Evolutionary conservation across 1,140 invertebrate genomes (phyloP).

Genomic region (Sarcophaga peregrina): DNA sequence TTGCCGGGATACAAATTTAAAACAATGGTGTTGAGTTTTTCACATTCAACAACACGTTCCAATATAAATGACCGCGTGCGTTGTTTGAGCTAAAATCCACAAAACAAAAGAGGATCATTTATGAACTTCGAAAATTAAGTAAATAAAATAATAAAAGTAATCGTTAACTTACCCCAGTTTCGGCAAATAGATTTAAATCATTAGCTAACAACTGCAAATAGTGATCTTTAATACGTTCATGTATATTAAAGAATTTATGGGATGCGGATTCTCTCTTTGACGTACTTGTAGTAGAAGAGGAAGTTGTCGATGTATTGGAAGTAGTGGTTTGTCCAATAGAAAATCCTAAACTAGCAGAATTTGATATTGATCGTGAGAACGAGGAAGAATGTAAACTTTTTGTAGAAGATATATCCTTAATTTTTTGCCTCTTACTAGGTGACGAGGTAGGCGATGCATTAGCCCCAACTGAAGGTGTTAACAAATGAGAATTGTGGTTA

Average conservation of each 20-base stretch:
- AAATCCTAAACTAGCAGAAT: constrained; percentile 17
- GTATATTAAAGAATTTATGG: constrained; percentile 69
- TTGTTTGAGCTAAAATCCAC: constrained; percentile 57
- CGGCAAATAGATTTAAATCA: constrained; percentile 59
- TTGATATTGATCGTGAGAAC: constrained; percentile 50
- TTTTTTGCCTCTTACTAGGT: constrained; percentile 63
- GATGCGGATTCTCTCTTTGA: constrained; percentile 39
- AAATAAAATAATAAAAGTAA: not conserved
- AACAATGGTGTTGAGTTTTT: constrained; percentile 88
- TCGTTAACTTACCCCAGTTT: constrained; percentile 60
- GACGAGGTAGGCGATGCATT: constrained; percentile 57
- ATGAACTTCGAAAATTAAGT: not conserved
- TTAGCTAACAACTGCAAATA: constrained; percentile 65
- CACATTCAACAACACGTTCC: constrained; percentile 84
- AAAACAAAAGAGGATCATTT: not conserved
- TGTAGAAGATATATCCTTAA: constrained; percentile 49
- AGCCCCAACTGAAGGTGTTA: constrained; percentile 1
- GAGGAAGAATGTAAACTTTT: constrained; percentile 54
- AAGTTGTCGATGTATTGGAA: constrained; percentile 43
- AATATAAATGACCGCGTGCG: constrained; percentile 77
- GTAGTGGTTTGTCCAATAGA: constrained; percentile 7
- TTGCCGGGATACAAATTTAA: constrained; percentile 91
- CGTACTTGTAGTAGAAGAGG: constrained; percentile 47
- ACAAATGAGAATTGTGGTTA: constrained; percentile 33
- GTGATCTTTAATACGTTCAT: constrained; percentile 72